Conservation (phyloP, 2,113 vertebrate genomes). For the Delphinapterus leucas region DNA sequence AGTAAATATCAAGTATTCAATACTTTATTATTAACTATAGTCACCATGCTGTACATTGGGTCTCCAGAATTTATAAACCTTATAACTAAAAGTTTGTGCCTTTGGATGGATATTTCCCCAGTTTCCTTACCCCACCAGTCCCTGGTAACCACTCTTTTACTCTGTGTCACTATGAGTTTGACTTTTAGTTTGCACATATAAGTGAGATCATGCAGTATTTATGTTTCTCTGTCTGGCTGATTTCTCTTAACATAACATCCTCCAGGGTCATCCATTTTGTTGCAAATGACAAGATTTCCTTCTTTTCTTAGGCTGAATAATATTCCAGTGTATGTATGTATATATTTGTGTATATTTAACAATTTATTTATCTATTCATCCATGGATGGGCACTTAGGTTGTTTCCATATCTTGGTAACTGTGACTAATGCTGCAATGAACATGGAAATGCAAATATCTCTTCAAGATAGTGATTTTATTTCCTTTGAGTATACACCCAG, state of each 20-base stretch:
- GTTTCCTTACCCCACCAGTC: not conserved
- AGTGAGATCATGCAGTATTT: not conserved
- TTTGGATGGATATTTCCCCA: not conserved
- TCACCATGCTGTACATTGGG: not conserved
- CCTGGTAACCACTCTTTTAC: not conserved
- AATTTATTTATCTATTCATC: not conserved
- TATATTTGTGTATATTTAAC: too few species aligned
- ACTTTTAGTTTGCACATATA: not conserved
- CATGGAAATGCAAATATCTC: not conserved
- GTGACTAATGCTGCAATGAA: not conserved
- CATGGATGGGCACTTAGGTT: not conserved
- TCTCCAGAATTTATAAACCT: not conserved
- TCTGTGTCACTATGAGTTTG: not conserved
- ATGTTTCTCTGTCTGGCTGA: not conserved
- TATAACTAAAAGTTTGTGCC: not conserved
- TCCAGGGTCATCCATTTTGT: not conserved
- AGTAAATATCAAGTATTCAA: not conserved
- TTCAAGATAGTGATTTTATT: not conserved
- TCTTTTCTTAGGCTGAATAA: not conserved
- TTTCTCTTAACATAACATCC: not conserved
- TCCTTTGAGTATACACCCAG: not conserved
- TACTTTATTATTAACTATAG: not conserved
- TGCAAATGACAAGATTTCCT: not conserved
- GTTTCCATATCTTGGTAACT: not conserved
- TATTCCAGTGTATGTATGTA: not conserved